Base-by-base conservation (phyloP, 2,797 vertebrate species). In the Limnodromus scolopaceus region DNA sequence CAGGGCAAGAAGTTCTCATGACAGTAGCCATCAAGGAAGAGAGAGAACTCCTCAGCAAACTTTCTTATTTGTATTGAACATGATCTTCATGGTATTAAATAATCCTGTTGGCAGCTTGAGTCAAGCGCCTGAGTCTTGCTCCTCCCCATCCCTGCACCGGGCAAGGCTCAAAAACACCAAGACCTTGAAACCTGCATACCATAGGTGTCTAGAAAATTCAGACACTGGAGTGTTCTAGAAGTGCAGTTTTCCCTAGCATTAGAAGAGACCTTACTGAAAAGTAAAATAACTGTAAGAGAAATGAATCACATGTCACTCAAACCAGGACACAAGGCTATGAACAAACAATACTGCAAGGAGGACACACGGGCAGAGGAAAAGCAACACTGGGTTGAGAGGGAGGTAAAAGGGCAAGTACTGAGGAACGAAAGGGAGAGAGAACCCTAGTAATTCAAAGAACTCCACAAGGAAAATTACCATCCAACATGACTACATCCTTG, bases 401-500 rank as follows among this genome's bases (percentile, higher is more conserved):
- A 92, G 9, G 20, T 34, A 48, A 83, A 92, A 65, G 18, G 14
- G 13, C 11, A 64, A 78, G 36, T 30, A 63, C 38, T 23, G 20
- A 95, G 36, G 45, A 92, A 79, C 27, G 34, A 76, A 60, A 79
- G 17, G 16, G 9, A 43, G 19, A 66, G 30, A 82, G 43, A 66
- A 92, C 30, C 28, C 8, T 10, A 66, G 19, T 14, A 82, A 87
- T 36, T 74, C 27, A 66, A 55, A 84, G 60, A 84, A 79, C 12
- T 10, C 45, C 43, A 77, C 23, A 45, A 45, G 54, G 1, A 1
- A 36, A 97, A 91, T 96, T 97, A 99, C 99, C 98, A 95, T 98
- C 98, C 78, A 99, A 98, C 70, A 97, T 98, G 85, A 99, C 99
- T 39, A 99, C 98, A 97, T 99, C 99, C 93, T 98, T 99, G 74